Evolutionary conservation across 1,140 invertebrate species (phyloP), one percentile per base, ranked within the genome.

Genomic region (Andrena cerasifolii): DNA sequence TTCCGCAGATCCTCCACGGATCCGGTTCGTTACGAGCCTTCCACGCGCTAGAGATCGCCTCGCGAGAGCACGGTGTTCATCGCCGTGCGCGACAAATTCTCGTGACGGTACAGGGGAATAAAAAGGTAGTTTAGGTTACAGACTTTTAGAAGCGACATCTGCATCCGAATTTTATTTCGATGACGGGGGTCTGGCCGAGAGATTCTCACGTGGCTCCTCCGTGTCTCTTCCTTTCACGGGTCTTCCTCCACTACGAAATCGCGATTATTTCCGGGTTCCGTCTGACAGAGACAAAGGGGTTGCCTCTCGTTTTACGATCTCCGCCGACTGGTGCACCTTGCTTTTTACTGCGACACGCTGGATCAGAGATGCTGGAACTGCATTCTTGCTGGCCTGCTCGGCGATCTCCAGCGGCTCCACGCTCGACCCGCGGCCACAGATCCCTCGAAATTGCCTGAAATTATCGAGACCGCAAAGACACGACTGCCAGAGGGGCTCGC

Each of bases 101-200:
- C 36, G 36, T 40, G 36, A 40, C 4, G 10, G 10, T 5, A 40
- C 10, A 40, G 10, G 3, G 36, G 10, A 40, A 40, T 40, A n/a
- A n/a, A n/a, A n/a, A n/a, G n/a, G n/a, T 40, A 40, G 36, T 40
- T 40, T 10, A 40, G 36, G 36, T 54, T n/a, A 14, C 0, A n/a
- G n/a, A n/a, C n/a, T n/a, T n/a, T n/a, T n/a, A n/a, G n/a, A 62
- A 26, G 0, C 24, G 14, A 73, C 79, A 80, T 86, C 79, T 77
- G 84, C 75, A 80, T 78, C 82, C 72, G 82, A 76, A 81, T 61
- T 86, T 86, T 82, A 83, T 62, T 31, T 62, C 59, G n/a, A 43
- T 18, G 26, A 43, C 58, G 58, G 18, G 16, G 59, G n/a, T 45
- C 28, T 31, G 1, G 56, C 31, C n/a, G 56, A 12, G 10, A 59